Conservation (phyloP, 2,797 vertebrate species). For the Rhinichthys osculus region DNA sequence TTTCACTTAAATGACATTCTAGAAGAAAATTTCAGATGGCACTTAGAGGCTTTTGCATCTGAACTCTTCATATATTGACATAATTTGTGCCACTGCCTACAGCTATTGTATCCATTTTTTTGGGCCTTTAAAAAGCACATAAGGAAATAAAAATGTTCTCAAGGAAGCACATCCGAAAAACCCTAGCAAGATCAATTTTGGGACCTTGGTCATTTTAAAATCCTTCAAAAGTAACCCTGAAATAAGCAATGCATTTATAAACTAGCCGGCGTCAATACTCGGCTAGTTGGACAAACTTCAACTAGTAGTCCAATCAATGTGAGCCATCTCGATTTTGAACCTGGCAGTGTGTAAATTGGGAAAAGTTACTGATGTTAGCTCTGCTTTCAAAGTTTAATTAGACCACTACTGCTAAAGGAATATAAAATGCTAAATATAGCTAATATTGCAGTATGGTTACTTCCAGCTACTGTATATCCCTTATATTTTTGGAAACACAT, state of each 20-base stretch:
- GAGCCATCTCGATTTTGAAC: neutral
- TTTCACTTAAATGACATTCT: too few relatives aligned
- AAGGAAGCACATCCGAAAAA: neutral
- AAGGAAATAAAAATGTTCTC: neutral
- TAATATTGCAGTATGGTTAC: neutral
- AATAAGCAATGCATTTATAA: neutral
- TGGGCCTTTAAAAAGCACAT: neutral
- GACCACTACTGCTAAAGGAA: neutral
- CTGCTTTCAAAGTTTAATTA: neutral
- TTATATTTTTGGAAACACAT: constrained; percentile 5
- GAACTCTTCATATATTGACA: neutral
- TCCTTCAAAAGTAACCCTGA: neutral
- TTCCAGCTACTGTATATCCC: neutral
- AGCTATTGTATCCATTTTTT: neutral
- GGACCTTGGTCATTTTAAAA: neutral
- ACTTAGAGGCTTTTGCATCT: too few relatives aligned
- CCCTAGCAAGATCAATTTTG: neutral
- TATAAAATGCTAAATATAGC: neutral
- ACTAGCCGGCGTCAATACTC: neutral
- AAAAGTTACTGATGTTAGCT: neutral
- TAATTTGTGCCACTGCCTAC: neutral
- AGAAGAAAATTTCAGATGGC: too few relatives aligned
- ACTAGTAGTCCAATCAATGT: too few relatives aligned
- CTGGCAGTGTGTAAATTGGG: neutral
- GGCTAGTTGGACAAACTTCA: neutral